phyloP scores from a whole-genome alignment of 1,140 invertebrate genomes.

The Drosophila rhopaloa region DNA sequence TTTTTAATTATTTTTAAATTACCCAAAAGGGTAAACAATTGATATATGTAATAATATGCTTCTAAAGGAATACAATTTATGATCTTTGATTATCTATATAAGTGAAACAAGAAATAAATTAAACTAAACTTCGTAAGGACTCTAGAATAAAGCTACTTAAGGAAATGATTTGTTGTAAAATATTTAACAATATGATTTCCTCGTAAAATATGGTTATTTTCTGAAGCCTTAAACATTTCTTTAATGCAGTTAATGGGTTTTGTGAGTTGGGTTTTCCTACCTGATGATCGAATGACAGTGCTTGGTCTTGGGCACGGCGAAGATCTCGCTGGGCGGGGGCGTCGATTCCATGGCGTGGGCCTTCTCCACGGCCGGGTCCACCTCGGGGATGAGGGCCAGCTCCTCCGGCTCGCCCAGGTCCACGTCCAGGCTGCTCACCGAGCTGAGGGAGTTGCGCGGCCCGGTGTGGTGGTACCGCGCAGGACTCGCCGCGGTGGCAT shows the following conservation, averaged over 20 bases:
- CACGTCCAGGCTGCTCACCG: conserved; percentile 70
- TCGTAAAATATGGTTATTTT: no score
- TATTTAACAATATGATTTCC: no score
- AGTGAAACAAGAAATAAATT: no score
- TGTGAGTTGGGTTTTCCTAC: conserved; percentile 16
- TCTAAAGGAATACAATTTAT: no score
- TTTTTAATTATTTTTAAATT: no score
- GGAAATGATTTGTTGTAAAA: no score
- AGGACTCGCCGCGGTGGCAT: conserved; percentile 36
- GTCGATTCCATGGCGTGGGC: conserved; percentile 45
- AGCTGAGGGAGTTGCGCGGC: conserved; percentile 62
- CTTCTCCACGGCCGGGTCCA: conserved; percentile 68
- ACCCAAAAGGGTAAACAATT: no score
- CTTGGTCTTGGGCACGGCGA: conserved; percentile 72
- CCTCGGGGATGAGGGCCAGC: conserved; percentile 62
- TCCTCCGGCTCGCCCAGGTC: conserved; percentile 62
- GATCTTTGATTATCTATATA: no score
- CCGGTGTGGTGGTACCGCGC: conserved; percentile 38
- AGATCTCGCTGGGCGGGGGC: conserved; percentile 50
- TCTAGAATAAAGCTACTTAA: no score
- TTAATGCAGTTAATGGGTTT: not conserved
- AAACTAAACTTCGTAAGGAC: no score
- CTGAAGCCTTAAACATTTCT: not conserved
- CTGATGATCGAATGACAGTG: conserved; percentile 76
- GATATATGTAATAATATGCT: no score